Evolutionary conservation across 2,797 vertebrate genomes (phyloP), one percentile per base, ranked within the genome.

Genomic region (Emys orbicularis): DNA sequence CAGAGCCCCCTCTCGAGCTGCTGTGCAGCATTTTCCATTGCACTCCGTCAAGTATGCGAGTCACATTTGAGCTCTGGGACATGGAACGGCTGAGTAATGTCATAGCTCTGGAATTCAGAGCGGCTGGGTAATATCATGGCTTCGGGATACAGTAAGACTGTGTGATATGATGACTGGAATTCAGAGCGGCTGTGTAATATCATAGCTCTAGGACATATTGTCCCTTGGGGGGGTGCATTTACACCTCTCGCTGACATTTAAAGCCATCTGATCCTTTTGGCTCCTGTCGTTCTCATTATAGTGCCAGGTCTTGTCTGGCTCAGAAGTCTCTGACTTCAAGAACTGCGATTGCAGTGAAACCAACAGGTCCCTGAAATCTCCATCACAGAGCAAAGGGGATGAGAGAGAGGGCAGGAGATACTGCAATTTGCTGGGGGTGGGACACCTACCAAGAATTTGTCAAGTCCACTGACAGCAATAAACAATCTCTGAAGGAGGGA

Each of bases 261-360:
- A 92, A 96, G 94, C 96, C 96, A 97, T 96, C 97, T 97, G 96
- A 97, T 93, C 95, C 94, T 96, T 89, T 94, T 94, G 96, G 96
- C 94, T 97, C 87, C 94, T 89, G 93, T 94, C 88, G 88, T 95
- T 82, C 86, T 90, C 88, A 65, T 41, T 76, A 86, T 57, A 2
- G 57, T 92, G 96, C 96, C 97, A 97, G 95, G 94, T 72, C 90
- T 91, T 83, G 68, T 88, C 94, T 95, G 90, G 88, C 96, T 98
- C 94, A n/a, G 3, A 92, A 88, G 57, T 52, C 94, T 89, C 89
- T 94, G 50, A 76, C 80, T 92, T 74, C 74, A 83, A 92, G 89
- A 93, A 93, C 79, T 93, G 90, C 83, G 49, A 85, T 86, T 13
- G 13, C 87, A 90, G 47, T 81, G 37, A 41, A 85, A 81, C 93